Evolutionary conservation across 2,797 vertebrate species (phyloP).

Genomic region (Odontamblyopus rebecca): DNA sequence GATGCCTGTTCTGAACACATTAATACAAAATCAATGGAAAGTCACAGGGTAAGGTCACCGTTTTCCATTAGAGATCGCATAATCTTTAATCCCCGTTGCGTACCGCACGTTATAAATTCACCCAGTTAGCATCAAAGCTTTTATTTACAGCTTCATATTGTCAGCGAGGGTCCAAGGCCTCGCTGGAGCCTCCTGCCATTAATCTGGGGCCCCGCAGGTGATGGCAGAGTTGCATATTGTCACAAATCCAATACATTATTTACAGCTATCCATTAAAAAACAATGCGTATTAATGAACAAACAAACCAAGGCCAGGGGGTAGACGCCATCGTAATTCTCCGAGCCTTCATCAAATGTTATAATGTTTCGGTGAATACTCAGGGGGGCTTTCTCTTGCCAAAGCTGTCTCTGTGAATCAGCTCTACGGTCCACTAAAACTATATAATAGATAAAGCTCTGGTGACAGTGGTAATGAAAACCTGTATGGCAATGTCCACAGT

Average conservation of each 20-base stretch:
- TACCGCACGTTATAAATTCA: constrained; percentile 53
- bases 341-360: constrained; percentile 54
- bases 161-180: constrained; percentile 59
- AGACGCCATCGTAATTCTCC: constrained; percentile 52
- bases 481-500: constrained; percentile 1
- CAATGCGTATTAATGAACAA: constrained; percentile 75
- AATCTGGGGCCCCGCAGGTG: constrained; percentile 69
- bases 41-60: not conserved
- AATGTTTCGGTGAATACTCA: constrained; percentile 48
- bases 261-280: constrained; percentile 73
- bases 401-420: constrained; percentile 31
- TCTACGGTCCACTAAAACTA: constrained; percentile 22
- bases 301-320: constrained; percentile 61
- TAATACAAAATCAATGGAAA: not conserved
- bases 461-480: constrained; percentile 1
- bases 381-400: constrained; percentile 30
- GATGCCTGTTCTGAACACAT: not conserved
- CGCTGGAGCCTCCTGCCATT: constrained; percentile 56
- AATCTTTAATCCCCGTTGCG: constrained; percentile 19
- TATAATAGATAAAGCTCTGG: constrained; percentile 12
- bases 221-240: constrained; percentile 72
- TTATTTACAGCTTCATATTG: constrained; percentile 69
- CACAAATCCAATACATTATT: constrained; percentile 78
- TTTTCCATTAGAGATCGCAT: constrained; percentile 1
- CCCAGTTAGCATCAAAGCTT: constrained; percentile 59